These are phyloP conservation scores for Chondrilla cf. caribensis DNA, from an alignment of 37 sponge, comb jelly and placozoan genomes.

Conservation along the genomic window DNA sequence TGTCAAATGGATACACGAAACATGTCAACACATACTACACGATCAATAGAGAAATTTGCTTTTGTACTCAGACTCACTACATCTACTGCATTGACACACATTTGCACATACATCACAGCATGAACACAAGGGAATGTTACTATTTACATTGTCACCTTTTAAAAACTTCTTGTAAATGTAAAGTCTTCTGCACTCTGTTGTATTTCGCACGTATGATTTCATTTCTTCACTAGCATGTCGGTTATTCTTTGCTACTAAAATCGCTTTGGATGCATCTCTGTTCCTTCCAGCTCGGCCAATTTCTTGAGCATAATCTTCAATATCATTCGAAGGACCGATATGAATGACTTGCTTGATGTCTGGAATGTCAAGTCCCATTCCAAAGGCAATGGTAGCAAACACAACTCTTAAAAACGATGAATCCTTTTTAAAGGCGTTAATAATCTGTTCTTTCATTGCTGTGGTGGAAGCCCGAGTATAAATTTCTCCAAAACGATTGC, in stretches of 20 bases:
- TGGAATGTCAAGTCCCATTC: conserved; percentile 37
- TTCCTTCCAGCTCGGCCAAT: conserved; percentile 41
- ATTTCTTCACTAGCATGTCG: background rate
- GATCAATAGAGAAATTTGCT: conserved; percentile 15
- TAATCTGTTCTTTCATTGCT: conserved; percentile 18
- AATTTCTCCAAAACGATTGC: conserved; percentile 9
- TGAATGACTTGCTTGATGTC: conserved; percentile 26
- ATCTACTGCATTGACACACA: background rate
- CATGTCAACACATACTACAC: conserved; percentile 14
- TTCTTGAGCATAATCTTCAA: conserved; percentile 38
- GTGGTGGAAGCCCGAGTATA: conserved; percentile 16
- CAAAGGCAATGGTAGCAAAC: conserved; percentile 36
- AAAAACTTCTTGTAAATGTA: background rate
- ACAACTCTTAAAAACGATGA: conserved; percentile 16
- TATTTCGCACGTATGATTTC: background rate
- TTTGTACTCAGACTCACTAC: conserved; percentile 3
- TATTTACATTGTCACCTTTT: background rate
- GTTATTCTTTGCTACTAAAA: background rate
- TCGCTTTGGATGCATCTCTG: background rate
- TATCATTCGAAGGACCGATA: conserved; percentile 19
- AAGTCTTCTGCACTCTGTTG: background rate
- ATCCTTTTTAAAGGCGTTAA: conserved; percentile 8
- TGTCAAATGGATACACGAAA: background rate
- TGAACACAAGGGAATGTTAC: conserved; percentile 14
- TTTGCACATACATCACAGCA: conserved; percentile 3